These are phyloP conservation scores for Colostygia pectinataria DNA, from an alignment of 2,888 invertebrate genomes.

Conservation along the genomic window DNA sequence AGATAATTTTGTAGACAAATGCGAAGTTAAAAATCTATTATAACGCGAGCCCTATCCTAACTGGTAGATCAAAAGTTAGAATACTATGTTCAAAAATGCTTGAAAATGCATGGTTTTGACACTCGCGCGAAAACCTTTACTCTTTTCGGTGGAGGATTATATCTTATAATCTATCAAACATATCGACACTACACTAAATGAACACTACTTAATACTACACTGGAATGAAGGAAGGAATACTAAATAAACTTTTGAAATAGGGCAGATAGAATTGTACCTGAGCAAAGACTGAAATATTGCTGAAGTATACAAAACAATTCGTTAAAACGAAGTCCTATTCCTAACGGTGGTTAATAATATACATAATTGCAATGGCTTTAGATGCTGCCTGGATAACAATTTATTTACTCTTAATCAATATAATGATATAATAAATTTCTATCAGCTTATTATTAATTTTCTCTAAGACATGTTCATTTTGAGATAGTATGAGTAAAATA, in stretches of 20 bases:
- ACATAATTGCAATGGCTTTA: not conserved
- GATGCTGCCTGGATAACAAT: not conserved
- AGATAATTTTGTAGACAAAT: too few relatives aligned
- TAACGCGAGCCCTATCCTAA: too few relatives aligned
- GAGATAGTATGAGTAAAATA: too few relatives aligned
- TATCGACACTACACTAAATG: conserved; percentile 29
- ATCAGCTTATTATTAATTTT: too few relatives aligned
- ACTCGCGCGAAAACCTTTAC: not conserved
- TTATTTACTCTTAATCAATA: too few relatives aligned
- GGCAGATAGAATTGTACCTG: conserved; percentile 14
- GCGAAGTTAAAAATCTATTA: too few relatives aligned
- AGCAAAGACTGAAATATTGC: conserved; percentile 9
- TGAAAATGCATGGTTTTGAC: too few relatives aligned
- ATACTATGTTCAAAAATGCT: too few relatives aligned
- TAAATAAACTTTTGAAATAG: conserved; percentile 9
- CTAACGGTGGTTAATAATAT: conserved; percentile 53
- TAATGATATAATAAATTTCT: too few relatives aligned
- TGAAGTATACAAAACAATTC: conserved; percentile 12
- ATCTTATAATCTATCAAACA: conserved; percentile 8
- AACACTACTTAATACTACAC: conserved; percentile 46
- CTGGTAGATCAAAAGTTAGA: too few relatives aligned
- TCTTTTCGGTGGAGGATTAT: not conserved
- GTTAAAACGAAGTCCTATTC: conserved; percentile 26
- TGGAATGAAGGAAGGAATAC: conserved; percentile 52
- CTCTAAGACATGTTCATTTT: too few relatives aligned